Evolutionary conservation across 1,140 invertebrate species (phyloP).

Genomic region (Stenopsyche tienmushanensis): DNA sequence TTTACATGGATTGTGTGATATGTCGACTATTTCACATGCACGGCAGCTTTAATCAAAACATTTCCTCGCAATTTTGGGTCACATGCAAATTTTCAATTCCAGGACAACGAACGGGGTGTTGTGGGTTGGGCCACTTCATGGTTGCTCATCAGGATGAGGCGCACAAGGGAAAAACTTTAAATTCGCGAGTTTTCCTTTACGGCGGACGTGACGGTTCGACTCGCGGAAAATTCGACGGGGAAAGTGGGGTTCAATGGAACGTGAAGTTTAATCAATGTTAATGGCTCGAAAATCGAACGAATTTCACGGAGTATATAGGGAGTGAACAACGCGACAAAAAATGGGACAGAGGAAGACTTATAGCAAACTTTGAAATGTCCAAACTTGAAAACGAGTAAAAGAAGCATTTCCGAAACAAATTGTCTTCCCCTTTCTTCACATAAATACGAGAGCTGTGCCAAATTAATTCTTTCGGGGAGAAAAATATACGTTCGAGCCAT

Average conservation of each 20-base stretch:
- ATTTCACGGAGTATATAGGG: background rate
- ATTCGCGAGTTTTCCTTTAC: slow-evolving; percentile 26
- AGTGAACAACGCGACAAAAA: background rate
- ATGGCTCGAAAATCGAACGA: slow-evolving; percentile 29
- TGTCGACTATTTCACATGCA: too few species aligned
- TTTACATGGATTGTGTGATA: too few species aligned
- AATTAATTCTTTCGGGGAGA: background rate
- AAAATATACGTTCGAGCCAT: too few species aligned
- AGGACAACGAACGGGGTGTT: background rate
- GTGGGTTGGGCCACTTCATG: background rate
- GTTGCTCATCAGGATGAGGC: background rate
- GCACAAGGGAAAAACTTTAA: background rate
- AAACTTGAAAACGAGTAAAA: background rate
- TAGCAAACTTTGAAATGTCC: background rate
- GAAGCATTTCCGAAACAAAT: too few species aligned
- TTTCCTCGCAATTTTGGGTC: background rate
- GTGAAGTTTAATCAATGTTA: slow-evolving; percentile 32
- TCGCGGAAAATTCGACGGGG: slow-evolving; percentile 23
- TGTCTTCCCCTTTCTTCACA: background rate
- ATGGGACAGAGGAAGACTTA: background rate
- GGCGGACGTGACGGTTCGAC: slow-evolving; percentile 20
- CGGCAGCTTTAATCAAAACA: background rate
- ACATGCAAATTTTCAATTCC: background rate
- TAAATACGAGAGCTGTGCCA: background rate
- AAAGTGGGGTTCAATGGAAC: slow-evolving; percentile 22